Conservation (phyloP, 2,888 invertebrate genomes). For the Aspidiotus destructor region DNA sequence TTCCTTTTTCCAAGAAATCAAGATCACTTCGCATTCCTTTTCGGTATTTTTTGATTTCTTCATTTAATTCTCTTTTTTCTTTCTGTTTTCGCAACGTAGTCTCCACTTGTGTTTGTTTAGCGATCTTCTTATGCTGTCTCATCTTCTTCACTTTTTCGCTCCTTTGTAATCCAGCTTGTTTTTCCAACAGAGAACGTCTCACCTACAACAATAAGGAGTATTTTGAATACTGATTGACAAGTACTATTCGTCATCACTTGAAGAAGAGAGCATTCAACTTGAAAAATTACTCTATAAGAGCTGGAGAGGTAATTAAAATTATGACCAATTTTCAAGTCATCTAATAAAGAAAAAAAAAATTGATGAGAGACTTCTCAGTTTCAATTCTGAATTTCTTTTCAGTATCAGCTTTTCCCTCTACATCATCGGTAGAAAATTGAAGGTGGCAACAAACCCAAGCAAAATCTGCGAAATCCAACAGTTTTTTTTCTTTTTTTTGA, state of each 20-base stretch:
- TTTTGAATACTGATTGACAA: not conserved
- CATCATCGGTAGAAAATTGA: too few relatives aligned
- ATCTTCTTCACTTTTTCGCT: constrained; percentile 84
- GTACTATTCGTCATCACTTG: not conserved
- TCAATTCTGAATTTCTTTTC: too few relatives aligned
- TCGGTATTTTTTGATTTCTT: constrained; percentile 85
- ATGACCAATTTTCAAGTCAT: too few relatives aligned
- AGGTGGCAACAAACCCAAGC: too few relatives aligned
- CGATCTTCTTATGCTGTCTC: constrained; percentile 82
- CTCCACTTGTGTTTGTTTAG: constrained; percentile 79
- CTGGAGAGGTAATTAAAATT: not conserved
- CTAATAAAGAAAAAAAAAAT: too few relatives aligned
- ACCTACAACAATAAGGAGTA: constrained; percentile 45
- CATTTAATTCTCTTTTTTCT: constrained; percentile 83
- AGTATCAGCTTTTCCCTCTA: too few relatives aligned
- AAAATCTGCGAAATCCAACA: too few relatives aligned
- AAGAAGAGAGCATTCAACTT: not conserved
- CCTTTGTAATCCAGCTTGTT: constrained; percentile 73
- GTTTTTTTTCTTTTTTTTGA: too few relatives aligned
- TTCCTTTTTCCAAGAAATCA: constrained; percentile 61
- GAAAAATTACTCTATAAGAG: not conserved
- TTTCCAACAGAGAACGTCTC: constrained; percentile 67
- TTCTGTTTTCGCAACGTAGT: constrained; percentile 72
- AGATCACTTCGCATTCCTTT: constrained; percentile 72
- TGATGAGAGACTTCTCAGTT: too few relatives aligned